Evolutionary conservation across 2,888 invertebrate genomes (phyloP), one percentile per base, ranked within the genome.

Genomic region (Aelia acuminata): DNA sequence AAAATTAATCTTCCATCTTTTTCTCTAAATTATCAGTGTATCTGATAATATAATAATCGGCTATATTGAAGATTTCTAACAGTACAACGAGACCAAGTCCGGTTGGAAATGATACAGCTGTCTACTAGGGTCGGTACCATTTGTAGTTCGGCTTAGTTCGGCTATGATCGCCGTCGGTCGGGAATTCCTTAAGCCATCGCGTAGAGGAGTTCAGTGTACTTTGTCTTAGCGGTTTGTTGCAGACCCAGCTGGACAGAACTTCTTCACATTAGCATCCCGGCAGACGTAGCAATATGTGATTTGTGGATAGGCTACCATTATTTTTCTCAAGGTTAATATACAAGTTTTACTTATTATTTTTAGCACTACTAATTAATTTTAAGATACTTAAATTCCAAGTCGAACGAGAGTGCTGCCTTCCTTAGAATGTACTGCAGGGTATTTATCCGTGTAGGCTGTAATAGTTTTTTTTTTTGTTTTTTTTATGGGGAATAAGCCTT

Each of bases 191-290:
- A 80, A 80, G 39, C 39, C 31, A 39, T 80, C 39, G 22, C 43
- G 80, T 43, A 80, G 80, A n/a, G 80, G 80, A 43, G 80, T 80
- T 80, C 80, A 80, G 80, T 80, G 80, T 80, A 80, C 80, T 80
- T 80, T 43, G 80, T 39, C 43, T 43, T 80, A 80, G 80, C 80
- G 80, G 22, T n/a, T 39, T 22, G 80, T 80, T 22, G 18, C 43
- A 0, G 20, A 43, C 80, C 39, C 39, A 39, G 22, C 22, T n/a
- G 80, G 43, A 80, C 80, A 80, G 10, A 43, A 10, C 80, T 43
- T 80, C 43, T 43, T 43, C 80, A 43, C 43, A 31, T n/a, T 2
- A 80, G 22, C n/a, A 43, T 80, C 43, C 43, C 15, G 43, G 22
- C 39, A 80, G 39, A 80, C 80, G 80, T 43, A 80, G 22, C 80